These are phyloP conservation scores for Otolemur crassicaudatus DNA, from an alignment of 2,797 vertebrate genomes.

Conservation along the genomic window DNA sequence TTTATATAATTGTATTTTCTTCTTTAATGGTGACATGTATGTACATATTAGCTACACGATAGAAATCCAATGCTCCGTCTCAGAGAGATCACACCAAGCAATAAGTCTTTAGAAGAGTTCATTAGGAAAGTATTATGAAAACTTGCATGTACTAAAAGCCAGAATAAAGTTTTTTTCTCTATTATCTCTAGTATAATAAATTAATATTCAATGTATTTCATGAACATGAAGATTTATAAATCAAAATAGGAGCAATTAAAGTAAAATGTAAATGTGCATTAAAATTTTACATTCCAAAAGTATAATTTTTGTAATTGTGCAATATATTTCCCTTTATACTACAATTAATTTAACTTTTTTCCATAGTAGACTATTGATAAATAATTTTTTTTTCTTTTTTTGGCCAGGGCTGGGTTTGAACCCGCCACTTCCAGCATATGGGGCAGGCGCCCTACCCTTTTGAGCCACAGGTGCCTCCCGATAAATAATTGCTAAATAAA, in stretches of 20 bases:
- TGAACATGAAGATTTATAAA: not conserved
- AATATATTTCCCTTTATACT: not conserved
- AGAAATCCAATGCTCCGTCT: not conserved
- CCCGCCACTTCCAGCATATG: too few species aligned
- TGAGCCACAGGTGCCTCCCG: too few species aligned
- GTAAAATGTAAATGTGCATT: not conserved
- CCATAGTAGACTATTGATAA: not conserved
- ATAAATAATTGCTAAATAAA: not conserved
- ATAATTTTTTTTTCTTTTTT: not conserved
- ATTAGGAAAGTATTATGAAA: not conserved
- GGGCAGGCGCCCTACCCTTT: too few species aligned
- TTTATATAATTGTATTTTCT: not conserved
- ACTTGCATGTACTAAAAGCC: not conserved
- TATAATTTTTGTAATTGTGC: not conserved
- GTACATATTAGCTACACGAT: not conserved
- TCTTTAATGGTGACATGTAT: not conserved
- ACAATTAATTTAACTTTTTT: not conserved
- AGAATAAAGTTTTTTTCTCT: not conserved
- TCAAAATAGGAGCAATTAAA: not conserved
- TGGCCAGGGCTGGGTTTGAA: too few species aligned
- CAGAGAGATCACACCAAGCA: not conserved
- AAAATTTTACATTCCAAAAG: not conserved
- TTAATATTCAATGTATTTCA: not conserved
- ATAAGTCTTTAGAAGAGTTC: not conserved
- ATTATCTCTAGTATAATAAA: not conserved